Percentiles rank a stretch among this genome's conserved stretches.
These are phyloP conservation scores for silkworm (Bombyx mori) DNA, from an alignment of 1,140 invertebrate genomes.

Conservation along the genomic window ASM3026992v2 NC_085109.1:8914001-8914500, in stretches of 20 bases:
- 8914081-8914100: not conserved
- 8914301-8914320: constrained; percentile 8
- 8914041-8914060: constrained; percentile 10
- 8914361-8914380: constrained; percentile 27
- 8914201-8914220: constrained; percentile 53
- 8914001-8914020: no score
- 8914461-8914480: constrained; percentile 51
- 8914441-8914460: constrained; percentile 62
- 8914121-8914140: constrained; percentile 29
- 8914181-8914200: constrained; percentile 53
- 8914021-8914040: not conserved
- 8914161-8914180: constrained; percentile 45
- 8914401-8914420: constrained; percentile 32
- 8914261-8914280: constrained; percentile 8
- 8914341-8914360: constrained; percentile 20
- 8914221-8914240: constrained; percentile 44
- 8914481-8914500: constrained; percentile 27
- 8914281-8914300: constrained; percentile 22
- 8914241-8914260: constrained; percentile 38
- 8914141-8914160: constrained; percentile 52
- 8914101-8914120: constrained; percentile 11
- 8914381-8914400: constrained; percentile 59
- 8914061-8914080: constrained; percentile 2
- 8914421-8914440: constrained; percentile 69
- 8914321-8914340: constrained; percentile 7